Evolutionary conservation across 2,888 invertebrate genomes (phyloP), one percentile per base, ranked within the genome.

Genomic region (Julus scanicus): DNA sequence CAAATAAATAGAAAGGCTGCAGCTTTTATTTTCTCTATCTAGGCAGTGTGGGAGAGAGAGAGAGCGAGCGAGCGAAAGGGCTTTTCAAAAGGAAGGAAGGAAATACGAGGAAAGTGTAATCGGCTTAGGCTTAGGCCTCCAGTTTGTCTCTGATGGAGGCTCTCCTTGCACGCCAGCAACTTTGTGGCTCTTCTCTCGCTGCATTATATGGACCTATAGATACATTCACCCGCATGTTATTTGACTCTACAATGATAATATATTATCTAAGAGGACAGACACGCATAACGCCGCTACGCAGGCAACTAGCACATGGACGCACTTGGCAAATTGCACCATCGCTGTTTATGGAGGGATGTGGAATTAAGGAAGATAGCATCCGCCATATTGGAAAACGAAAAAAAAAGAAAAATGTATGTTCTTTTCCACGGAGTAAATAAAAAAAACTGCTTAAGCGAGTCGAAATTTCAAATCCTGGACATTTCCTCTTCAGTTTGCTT

Each of bases 11-110:
- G 84, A 48, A 84, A 40, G 71, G 71, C 71, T 71, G 71, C 71
- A 71, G 71, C 71, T 71, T 71, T 71, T 71, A 84, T 84, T 84
- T 84, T 40, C 84, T 48, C 84, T 84, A 84, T 40, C 84, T 40
- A 84, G 86, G 88, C 85, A 88, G 84, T 53, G 89, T 84, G 84
- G 86, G 88, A 89, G 89, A 89, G 90, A 87, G 88, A 87, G 88
- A 89, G 89, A 88, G 89, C 89, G 90, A 89, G 89, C 88, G 89
- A 90, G 89, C 89, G 89, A 89, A 88, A 86, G 40, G 84, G 84
- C 84, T 84, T 84, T 84, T 71, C 29, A 84, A 80, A 83, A 85
- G 89, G 89, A 89, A 88, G 89, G 89, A 88, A 85, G 87, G 88
- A 89, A 87, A 57, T 87, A 87, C 57, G 87, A 87, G 63, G 53